Evolutionary conservation across 30 jellyfish, hydroid and myxozoan species (phyloP), one percentile per base, ranked within the genome.

Genomic region (Cassiopea xamachana): DNA sequence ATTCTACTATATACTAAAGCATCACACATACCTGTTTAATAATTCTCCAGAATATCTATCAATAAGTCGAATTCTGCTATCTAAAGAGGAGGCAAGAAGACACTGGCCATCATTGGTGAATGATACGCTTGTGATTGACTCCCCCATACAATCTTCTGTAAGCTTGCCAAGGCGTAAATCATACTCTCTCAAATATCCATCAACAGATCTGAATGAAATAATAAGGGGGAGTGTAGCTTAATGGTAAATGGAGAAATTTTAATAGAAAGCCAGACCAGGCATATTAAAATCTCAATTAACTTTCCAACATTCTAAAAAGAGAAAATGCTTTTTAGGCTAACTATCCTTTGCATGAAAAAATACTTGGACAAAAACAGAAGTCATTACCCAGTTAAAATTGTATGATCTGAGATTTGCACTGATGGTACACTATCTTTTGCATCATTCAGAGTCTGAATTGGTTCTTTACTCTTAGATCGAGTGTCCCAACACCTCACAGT

Each of bases 401-500:
- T 88, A 83, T 91, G 92, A 17, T 93, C 99, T 2, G 97, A 73
- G 46, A 93, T 90, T 50, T 93, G 87, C 48, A 97, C 62, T 48
- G 98, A 75, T 27, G 97, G 73, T 67, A 97, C 79, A 72, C 98
- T 93, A 70, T 97, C 99, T 76, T 90, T 97, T 7, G 99, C 98
- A 59, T 97, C 98, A 72, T 93, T 90, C 60, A 97, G 39, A 1
- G 70, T 73, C 82, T 97, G 99, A 77, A 97, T 61, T 51, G 99
- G 94, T 64, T 97, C 98, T 72, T 85, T 69, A 59, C 96, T 85
- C 48, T 96, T 86, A 1, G 99, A 90, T 49, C 98, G 72, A 17
- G 94, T 80, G 80, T 97, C 99, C 99, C 99, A 97, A 46, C 98
- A 89, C 13, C 98, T 73, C 39, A 91, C 95, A n/a, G 98, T 90